phyloP scores from a whole-genome alignment of 2,113 vertebrate species.

The Parotia lawesii region DNA sequence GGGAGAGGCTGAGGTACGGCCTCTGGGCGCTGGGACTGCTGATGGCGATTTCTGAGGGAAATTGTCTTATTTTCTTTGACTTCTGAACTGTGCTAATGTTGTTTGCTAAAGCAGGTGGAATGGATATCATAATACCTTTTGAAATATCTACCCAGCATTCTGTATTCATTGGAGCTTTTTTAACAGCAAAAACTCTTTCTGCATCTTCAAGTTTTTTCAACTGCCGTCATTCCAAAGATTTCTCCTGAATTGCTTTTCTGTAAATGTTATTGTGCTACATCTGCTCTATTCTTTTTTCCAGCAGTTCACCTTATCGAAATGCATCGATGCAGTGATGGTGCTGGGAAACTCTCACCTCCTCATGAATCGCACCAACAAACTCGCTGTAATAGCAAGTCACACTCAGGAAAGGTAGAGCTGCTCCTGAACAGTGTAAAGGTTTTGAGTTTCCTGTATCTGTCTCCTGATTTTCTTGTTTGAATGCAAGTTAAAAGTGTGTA shows the following conservation, averaged over 20 bases:
- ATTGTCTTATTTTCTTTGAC: rapidly evolving
- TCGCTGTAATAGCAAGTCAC: conserved; percentile 92
- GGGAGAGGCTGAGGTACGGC: conserved; percentile 80
- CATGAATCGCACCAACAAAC: conserved; percentile 87
- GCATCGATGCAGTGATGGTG: conserved; percentile 90
- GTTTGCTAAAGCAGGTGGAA: rapidly evolving
- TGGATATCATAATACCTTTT: not conserved
- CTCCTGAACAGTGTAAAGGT: not conserved
- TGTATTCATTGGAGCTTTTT: not conserved
- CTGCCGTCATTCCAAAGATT: not conserved
- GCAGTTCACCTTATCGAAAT: conserved; percentile 91
- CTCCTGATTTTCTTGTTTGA: not conserved
- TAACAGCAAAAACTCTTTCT: not conserved
- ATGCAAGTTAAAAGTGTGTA: not conserved
- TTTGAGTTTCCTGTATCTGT: rapidly evolving
- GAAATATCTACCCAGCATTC: rapidly evolving
- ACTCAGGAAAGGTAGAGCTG: conserved; percentile 86
- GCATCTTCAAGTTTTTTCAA: not conserved
- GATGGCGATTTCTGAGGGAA: rapidly evolving
- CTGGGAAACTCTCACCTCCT: conserved; percentile 90
- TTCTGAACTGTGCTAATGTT: rapidly evolving
- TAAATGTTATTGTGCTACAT: not conserved
- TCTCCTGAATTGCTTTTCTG: not conserved
- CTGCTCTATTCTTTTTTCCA: not conserved
- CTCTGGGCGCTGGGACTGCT: not conserved